A percentile compares a stretch with the other conserved stretches of the same genome.
Conservation (phyloP, 2,888 invertebrate genomes). For the Eledona agricola region DNA sequence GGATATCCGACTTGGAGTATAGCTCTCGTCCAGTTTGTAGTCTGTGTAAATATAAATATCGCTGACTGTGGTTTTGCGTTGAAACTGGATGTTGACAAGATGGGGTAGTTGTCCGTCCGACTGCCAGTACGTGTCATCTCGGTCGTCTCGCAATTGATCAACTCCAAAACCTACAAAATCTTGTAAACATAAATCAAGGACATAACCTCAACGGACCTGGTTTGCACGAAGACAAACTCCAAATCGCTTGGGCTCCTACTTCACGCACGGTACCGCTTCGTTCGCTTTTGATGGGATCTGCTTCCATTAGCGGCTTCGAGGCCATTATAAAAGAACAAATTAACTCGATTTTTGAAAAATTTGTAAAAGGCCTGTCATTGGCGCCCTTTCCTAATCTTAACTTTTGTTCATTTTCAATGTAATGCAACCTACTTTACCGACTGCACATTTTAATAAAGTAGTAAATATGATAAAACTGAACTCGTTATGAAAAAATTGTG, state of each 20-base stretch:
- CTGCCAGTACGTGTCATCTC: slow-evolving; percentile 99
- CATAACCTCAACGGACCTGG: slow-evolving; percentile 71
- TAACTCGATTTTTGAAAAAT: too few species aligned
- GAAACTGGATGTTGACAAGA: slow-evolving; percentile 95
- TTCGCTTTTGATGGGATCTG: slow-evolving; percentile 57
- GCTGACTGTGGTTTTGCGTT: slow-evolving; percentile 91
- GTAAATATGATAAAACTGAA: too few species aligned
- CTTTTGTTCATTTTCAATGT: too few species aligned
- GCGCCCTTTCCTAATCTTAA: too few species aligned
- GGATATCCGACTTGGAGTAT: slow-evolving; percentile 95
- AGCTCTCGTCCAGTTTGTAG: slow-evolving; percentile 98
- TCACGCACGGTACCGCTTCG: slow-evolving; percentile 59
- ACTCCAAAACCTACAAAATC: slow-evolving; percentile 88
- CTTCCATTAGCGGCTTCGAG: slow-evolving; percentile 45
- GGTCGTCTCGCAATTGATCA: slow-evolving; percentile 93
- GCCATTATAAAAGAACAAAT: too few species aligned
- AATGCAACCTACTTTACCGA: too few species aligned
- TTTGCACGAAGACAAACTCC: slow-evolving; percentile 98
- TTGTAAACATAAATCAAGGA: neutral
- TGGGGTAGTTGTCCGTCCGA: slow-evolving; percentile 99
- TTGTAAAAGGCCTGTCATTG: too few species aligned
- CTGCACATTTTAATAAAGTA: too few species aligned
- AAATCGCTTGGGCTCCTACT: slow-evolving; percentile 73
- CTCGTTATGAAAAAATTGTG: too few species aligned
- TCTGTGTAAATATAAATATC: slow-evolving; percentile 98